A percentile compares a stretch with the other conserved stretches of the same genome.
phyloP scores from a whole-genome alignment of 1,140 invertebrate genomes.

The Pomacea maculata region DNA sequence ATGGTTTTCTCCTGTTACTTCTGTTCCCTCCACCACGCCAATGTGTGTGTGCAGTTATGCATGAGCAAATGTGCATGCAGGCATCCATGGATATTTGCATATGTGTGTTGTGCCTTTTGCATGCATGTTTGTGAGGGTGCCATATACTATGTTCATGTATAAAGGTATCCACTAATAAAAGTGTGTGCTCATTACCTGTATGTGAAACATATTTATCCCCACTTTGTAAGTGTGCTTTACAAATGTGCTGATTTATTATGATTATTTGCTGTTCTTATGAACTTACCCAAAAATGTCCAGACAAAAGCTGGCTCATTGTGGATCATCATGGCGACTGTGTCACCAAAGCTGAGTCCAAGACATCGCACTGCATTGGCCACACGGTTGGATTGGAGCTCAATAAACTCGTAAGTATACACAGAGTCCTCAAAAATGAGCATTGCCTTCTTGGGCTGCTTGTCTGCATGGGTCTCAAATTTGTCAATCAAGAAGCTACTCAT shows the following conservation, averaged over 20 bases:
- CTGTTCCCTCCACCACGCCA: no score
- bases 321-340: conserved; percentile 51
- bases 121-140: no score
- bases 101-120: no score
- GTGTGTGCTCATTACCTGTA: no score
- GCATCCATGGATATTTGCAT: no score
- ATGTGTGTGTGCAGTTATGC: background rate
- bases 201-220: no score
- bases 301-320: conserved; percentile 55
- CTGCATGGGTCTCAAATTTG: conserved; percentile 48
- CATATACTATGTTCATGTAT: no score
- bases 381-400: conserved; percentile 49
- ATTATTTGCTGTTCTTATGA: background rate
- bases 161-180: no score
- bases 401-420: conserved; percentile 44
- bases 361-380: conserved; percentile 46
- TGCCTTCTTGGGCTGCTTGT: conserved; percentile 31
- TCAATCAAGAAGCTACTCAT: conserved; percentile 33
- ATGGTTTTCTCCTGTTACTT: no score
- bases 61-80: no score
- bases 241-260: no score
- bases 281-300: conserved; percentile 58
- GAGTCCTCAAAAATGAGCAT: conserved; percentile 52
- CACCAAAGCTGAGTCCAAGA: conserved; percentile 38
- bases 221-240: no score